phyloP scores from a whole-genome alignment of 1,140 invertebrate species.

The Parapsyche elsis region DNA sequence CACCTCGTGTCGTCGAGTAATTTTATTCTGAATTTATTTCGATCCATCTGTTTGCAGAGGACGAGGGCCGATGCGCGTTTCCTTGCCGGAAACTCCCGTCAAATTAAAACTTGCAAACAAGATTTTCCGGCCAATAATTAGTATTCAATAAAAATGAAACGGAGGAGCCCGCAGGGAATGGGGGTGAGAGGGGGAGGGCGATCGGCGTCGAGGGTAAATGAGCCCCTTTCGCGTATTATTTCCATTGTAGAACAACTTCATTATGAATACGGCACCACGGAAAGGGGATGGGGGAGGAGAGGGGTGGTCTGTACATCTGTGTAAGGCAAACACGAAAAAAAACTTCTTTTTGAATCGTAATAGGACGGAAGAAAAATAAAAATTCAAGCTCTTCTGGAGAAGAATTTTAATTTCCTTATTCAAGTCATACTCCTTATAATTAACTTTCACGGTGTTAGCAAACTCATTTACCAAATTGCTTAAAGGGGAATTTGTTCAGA shows the following conservation, averaged over 20 bases:
- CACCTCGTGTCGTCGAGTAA: conserved; percentile 9
- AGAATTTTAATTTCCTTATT: conserved; percentile 58
- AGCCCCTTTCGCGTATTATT: conserved; percentile 39
- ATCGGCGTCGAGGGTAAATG: conserved; percentile 29
- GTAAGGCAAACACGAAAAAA: conserved; percentile 44
- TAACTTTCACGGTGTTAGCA: conserved; percentile 58
- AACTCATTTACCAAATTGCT: conserved; percentile 57
- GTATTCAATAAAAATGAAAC: conserved; percentile 54
- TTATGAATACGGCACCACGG: conserved; percentile 30
- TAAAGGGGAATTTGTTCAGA: conserved; percentile 54
- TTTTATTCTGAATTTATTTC: conserved; percentile 50
- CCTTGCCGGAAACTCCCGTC: conserved; percentile 36
- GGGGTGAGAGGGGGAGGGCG: neutral
- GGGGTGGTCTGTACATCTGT: conserved; percentile 27
- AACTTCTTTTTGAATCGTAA: conserved; percentile 56
- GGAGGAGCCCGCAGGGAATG: conserved; percentile 16
- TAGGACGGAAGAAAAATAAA: conserved; percentile 53
- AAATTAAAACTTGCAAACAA: conserved; percentile 55
- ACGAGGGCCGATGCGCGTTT: conserved; percentile 25
- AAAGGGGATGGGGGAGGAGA: neutral
- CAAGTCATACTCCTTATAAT: conserved; percentile 57
- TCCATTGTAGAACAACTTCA: conserved; percentile 50
- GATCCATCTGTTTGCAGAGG: conserved; percentile 44
- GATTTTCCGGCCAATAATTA: conserved; percentile 55
- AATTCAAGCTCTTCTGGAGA: conserved; percentile 53